These are phyloP conservation scores for Yponomeuta plumbellus DNA, from an alignment of 2,888 invertebrate species.

Conservation along the genomic window DNA sequence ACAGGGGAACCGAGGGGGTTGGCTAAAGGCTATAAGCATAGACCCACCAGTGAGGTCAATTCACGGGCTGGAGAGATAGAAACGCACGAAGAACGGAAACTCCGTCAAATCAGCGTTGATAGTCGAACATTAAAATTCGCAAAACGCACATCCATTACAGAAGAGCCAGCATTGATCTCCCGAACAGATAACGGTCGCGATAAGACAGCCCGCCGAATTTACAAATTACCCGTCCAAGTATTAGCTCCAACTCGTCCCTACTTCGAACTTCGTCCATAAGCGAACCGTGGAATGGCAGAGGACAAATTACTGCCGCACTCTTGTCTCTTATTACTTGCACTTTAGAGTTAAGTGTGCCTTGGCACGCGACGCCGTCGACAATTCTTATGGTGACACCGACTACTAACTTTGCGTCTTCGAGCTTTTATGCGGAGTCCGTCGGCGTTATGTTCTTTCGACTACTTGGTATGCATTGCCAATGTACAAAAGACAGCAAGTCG, in stretches of 20 bases:
- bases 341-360: conserved; percentile 5
- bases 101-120: neutral
- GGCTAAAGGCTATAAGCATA: too few relatives aligned
- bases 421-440: neutral
- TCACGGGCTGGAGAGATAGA: neutral
- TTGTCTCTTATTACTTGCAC: conserved; percentile 10
- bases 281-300: conserved; percentile 2
- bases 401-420: neutral
- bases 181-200: neutral
- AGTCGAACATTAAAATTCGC: neutral
- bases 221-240: neutral
- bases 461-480: too few relatives aligned
- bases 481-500: too few relatives aligned
- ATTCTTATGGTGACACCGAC: conserved; percentile 8
- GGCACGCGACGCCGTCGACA: neutral
- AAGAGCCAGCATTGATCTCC: neutral
- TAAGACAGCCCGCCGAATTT: neutral
- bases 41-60: too few relatives aligned
- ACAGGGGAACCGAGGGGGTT: too few relatives aligned
- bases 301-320: conserved; percentile 8
- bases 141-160: neutral
- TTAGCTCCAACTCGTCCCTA: conserved; percentile 1
- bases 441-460: neutral
- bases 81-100: neutral
- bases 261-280: neutral